Conservation (phyloP, 2,888 invertebrate species). For the Andrena bucephala region DNA sequence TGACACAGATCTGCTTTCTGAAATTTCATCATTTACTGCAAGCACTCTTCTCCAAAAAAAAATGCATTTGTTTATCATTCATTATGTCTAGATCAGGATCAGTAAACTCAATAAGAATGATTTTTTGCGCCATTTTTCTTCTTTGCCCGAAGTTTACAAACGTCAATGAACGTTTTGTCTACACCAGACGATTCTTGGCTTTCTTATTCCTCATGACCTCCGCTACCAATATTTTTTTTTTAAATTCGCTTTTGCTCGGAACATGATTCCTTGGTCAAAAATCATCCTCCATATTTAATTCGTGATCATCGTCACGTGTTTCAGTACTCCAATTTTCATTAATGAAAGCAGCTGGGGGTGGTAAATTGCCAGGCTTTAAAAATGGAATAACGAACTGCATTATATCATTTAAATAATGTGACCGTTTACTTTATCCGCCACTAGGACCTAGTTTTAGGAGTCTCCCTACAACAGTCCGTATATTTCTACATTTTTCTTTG, state of each 20-base stretch:
- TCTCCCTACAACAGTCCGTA: not conserved
- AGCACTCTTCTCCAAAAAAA: not conserved
- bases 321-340: no score
- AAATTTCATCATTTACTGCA: not conserved
- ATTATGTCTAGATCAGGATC: not conserved
- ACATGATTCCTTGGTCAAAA: not conserved
- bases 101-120: not conserved
- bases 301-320: not conserved
- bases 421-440: not conserved
- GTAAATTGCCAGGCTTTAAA: not conserved
- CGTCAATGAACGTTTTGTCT: not conserved
- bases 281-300: not conserved
- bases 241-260: not conserved
- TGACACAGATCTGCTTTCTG: not conserved
- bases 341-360: not conserved
- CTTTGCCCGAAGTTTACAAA: not conserved
- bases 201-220: not conserved
- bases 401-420: constrained; percentile 1
- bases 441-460: not conserved
- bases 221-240: not conserved
- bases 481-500: not conserved
- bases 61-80: not conserved
- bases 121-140: not conserved
- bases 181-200: not conserved
- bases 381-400: constrained; percentile 2